These are phyloP conservation scores for Polyommatus iphigenia DNA, from an alignment of 2,888 invertebrate species.

Conservation along the genomic window DNA sequence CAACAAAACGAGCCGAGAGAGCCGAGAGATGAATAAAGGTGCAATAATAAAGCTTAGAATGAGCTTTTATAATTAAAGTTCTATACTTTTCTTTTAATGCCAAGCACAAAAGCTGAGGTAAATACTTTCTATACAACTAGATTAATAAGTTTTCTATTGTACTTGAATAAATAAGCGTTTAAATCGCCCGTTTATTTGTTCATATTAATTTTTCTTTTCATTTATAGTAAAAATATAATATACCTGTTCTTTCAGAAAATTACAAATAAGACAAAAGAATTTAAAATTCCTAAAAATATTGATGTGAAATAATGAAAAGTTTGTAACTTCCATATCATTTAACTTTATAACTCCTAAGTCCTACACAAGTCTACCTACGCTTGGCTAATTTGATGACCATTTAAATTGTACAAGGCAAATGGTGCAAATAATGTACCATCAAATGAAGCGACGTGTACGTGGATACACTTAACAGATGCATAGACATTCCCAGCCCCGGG, in stretches of 20 bases:
- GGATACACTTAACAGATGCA: constrained; percentile 69
- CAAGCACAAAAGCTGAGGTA: constrained; percentile 13
- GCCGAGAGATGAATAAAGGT: not conserved
- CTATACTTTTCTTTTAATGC: constrained; percentile 11
- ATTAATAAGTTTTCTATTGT: constrained; percentile 10
- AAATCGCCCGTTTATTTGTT: not conserved
- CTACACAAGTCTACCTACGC: not conserved
- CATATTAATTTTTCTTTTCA: not conserved
- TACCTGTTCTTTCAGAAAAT: no score
- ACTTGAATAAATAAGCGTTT: not conserved
- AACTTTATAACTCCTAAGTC: not conserved
- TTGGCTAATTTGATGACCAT: constrained; percentile 4
- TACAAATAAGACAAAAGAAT: no score
- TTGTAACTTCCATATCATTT: not conserved
- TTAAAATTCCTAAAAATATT: not conserved
- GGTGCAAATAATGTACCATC: constrained; percentile 16
- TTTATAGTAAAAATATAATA: no score
- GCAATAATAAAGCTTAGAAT: constrained; percentile 5
- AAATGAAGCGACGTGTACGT: constrained; percentile 25
- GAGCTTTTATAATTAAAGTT: constrained; percentile 44
- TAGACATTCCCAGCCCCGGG: constrained; percentile 65
- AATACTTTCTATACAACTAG: constrained; percentile 7
- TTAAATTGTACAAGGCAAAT: constrained; percentile 12
- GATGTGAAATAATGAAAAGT: not conserved
- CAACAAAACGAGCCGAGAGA: not conserved